Conservation (phyloP, 2,888 invertebrate genomes). For the Lepidochrysops patricia region DNA sequence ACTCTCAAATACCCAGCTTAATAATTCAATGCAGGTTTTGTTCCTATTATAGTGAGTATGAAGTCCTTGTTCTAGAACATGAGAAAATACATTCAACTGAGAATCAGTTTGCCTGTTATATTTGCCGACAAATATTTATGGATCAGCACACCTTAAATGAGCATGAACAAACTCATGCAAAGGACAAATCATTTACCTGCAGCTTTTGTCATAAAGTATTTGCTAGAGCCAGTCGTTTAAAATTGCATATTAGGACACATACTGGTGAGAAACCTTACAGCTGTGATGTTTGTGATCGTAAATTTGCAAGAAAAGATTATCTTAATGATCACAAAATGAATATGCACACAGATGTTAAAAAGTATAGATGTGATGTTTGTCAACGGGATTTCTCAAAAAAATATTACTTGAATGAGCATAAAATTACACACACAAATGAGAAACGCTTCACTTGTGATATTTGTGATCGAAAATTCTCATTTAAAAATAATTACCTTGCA, state of each 20-base stretch:
- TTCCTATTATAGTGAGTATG: background rate
- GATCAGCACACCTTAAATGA: background rate
- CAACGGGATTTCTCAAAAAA: conserved; percentile 4
- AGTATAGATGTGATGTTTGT: background rate
- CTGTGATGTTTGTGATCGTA: conserved; percentile 4
- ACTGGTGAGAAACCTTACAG: conserved; percentile 10
- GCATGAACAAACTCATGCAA: background rate
- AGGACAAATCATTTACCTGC: background rate
- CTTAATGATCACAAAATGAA: conserved; percentile 3
- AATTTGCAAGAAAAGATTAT: background rate
- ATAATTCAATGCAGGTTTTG: background rate
- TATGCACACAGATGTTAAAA: background rate
- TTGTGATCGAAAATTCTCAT: conserved; percentile 3
- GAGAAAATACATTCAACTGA: background rate
- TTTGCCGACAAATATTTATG: background rate
- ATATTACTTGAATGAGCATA: conserved; percentile 1
- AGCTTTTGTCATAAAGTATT: background rate
- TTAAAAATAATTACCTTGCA: background rate
- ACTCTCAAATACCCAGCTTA: background rate
- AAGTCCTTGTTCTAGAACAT: background rate
- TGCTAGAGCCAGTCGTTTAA: background rate
- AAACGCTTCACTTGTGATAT: background rate
- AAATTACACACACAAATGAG: background rate
- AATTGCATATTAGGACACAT: background rate
- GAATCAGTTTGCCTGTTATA: background rate